Evolutionary conservation across 2,888 invertebrate genomes (phyloP).

Genomic region (Drosophila multiciliata): DNA sequence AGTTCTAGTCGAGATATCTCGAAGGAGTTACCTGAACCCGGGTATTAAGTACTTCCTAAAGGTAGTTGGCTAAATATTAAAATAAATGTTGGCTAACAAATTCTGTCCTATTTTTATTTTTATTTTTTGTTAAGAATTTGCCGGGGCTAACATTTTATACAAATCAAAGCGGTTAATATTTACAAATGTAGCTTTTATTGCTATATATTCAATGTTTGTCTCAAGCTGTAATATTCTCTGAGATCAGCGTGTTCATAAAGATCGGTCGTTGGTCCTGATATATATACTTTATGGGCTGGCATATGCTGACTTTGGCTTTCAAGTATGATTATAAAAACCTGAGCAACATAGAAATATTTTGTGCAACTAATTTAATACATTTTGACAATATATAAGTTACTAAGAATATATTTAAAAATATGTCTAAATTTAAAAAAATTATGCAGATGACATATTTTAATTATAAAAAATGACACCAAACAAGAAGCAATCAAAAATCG

Average conservation of each 20-base stretch:
- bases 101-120: no score
- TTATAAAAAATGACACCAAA: background rate
- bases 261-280: background rate
- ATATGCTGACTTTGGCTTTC: fast-evolving
- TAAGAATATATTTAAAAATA: background rate
- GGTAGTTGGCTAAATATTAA: background rate
- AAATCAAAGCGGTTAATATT: background rate
- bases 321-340: background rate
- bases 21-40: background rate
- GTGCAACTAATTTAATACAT: background rate
- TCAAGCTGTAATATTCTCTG: background rate
- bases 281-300: background rate
- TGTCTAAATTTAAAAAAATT: no score
- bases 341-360: background rate
- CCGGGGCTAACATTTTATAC: background rate
- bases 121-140: background rate
- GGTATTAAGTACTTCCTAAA: background rate
- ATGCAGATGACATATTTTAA: background rate
- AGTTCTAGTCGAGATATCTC: background rate
- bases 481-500: background rate
- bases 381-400: background rate
- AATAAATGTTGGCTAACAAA: background rate
- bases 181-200: background rate
- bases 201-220: background rate
- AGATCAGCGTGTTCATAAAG: background rate